Conservation (phyloP, 1,140 invertebrate genomes). For the Tetramorium parvispinum region DNA sequence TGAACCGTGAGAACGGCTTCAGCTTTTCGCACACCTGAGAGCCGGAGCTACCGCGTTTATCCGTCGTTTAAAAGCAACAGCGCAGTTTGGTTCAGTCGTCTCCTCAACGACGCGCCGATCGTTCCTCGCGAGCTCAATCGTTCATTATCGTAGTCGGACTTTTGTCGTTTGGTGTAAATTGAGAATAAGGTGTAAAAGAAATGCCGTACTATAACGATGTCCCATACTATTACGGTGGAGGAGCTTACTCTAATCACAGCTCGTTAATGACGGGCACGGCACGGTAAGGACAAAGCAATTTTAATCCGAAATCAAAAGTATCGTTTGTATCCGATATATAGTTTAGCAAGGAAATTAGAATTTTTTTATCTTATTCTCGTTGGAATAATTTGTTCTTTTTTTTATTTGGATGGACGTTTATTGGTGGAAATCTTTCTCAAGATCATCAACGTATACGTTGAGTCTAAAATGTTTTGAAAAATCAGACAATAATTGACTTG, state of each 20-base stretch:
- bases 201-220: constrained; percentile 83
- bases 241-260: constrained; percentile 82
- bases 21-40: constrained; percentile 80
- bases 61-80: not conserved
- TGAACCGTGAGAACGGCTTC: constrained; percentile 83
- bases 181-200: constrained; percentile 34
- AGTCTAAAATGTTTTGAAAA: not conserved
- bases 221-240: constrained; percentile 80
- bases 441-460: not conserved
- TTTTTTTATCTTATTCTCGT: not conserved
- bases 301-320: not conserved
- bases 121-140: not conserved
- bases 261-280: constrained; percentile 83
- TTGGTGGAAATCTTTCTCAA: constrained; percentile 49
- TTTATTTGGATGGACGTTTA: not conserved
- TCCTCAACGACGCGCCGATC: constrained; percentile 9
- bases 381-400: not conserved
- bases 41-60: constrained; percentile 23
- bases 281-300: constrained; percentile 79
- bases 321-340: not conserved
- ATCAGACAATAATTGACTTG: not conserved
- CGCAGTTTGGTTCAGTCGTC: constrained; percentile 29
- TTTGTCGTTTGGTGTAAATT: not conserved
- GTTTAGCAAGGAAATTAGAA: not conserved
- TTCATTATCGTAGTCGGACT: not conserved